phyloP scores from a whole-genome alignment of 1,140 invertebrate genomes.

The Drosophila fuyamai region DNA sequence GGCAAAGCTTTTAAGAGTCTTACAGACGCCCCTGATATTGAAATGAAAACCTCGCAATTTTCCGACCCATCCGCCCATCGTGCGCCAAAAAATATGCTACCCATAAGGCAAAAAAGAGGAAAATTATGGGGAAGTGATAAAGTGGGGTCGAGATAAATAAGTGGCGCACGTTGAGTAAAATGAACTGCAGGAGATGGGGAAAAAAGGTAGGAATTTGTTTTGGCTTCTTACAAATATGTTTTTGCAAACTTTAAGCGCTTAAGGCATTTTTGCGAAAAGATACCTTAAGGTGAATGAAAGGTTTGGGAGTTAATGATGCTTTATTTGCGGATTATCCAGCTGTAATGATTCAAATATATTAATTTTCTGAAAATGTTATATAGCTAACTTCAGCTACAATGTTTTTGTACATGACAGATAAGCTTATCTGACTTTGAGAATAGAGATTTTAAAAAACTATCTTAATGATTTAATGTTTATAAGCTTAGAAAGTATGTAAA shows the following conservation, averaged over 20 bases:
- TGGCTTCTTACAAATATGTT: conserved; percentile 11
- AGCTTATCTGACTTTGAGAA: no score
- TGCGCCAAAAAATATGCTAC: conserved; percentile 53
- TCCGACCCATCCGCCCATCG: conserved; percentile 2
- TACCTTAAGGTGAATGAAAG: neutral
- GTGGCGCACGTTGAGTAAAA: conserved; percentile 33
- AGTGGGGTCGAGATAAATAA: conserved; percentile 35
- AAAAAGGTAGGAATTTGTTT: neutral
- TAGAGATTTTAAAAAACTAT: no score
- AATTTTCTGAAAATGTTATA: neutral
- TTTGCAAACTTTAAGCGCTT: conserved; percentile 14
- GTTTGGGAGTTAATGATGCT: neutral
- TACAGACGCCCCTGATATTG: conserved; percentile 46
- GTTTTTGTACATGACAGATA: no score
- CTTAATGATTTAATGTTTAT: no score
- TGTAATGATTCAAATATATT: neutral
- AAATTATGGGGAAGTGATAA: conserved; percentile 7
- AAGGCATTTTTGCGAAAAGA: conserved; percentile 3
- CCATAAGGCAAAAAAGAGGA: conserved; percentile 24
- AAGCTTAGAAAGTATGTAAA: no score
- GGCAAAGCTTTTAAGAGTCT: conserved; percentile 73
- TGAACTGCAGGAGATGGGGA: neutral
- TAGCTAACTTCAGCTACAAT: no score
- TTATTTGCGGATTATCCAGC: neutral
- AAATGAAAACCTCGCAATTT: conserved; percentile 57